Percentiles rank a stretch among this genome's conserved stretches.
Evolutionary conservation across 2,888 invertebrate genomes (phyloP).

Genomic region (Trachelus troglodyta): DNA sequence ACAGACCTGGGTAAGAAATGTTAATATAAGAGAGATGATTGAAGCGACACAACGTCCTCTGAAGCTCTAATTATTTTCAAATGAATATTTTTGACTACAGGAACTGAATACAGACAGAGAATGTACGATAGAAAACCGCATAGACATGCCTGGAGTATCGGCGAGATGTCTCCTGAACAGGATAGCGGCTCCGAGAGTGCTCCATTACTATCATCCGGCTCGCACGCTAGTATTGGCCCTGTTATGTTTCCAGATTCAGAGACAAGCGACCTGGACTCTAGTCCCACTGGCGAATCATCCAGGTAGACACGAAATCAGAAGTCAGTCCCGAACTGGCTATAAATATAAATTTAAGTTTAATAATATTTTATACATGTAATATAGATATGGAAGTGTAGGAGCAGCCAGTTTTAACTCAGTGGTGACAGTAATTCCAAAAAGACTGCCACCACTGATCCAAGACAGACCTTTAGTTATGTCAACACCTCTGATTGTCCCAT

Average conservation of each 20-base stretch:
- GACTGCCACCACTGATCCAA: conserved; percentile 34
- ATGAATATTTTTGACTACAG: neutral
- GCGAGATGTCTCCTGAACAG: conserved; percentile 24
- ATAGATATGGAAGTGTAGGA: conserved; percentile 47
- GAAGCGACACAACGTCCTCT: neutral
- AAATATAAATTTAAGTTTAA: conserved; percentile 2
- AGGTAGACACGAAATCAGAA: conserved; percentile 32
- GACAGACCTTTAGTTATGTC: conserved; percentile 30
- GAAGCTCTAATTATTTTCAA: neutral
- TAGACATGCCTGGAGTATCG: conserved; percentile 34
- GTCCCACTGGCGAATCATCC: conserved; percentile 32
- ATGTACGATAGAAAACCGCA: conserved; percentile 30
- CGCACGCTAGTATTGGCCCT: conserved; percentile 46
- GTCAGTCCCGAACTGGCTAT: neutral
- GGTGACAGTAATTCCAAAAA: conserved; percentile 37
- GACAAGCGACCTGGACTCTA: conserved; percentile 54
- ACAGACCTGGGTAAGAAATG: conserved; percentile 10
- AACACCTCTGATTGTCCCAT: conserved; percentile 19
- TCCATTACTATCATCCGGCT: conserved; percentile 56
- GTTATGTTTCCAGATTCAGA: conserved; percentile 57
- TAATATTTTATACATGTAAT: neutral
- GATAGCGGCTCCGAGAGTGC: conserved; percentile 60
- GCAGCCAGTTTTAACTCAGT: conserved; percentile 38
- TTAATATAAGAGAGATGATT: conserved; percentile 1
- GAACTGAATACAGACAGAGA: neutral